These are phyloP conservation scores for Mungos mungo DNA, from an alignment of 2,113 vertebrate genomes.

Conservation along the genomic window DNA sequence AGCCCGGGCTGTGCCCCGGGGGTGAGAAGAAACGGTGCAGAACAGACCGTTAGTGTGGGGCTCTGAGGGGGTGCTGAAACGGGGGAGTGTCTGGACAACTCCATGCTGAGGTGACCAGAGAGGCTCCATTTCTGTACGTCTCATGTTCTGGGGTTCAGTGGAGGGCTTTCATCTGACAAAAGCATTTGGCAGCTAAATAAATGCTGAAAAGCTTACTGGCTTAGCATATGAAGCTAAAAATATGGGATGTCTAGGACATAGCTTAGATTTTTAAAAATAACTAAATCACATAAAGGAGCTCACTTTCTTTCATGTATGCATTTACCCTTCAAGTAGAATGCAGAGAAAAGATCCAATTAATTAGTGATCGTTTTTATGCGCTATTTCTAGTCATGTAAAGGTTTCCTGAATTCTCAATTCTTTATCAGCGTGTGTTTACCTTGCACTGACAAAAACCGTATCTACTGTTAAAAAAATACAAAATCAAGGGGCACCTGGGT, in stretches of 20 bases:
- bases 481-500: no score
- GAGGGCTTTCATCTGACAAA: neutral
- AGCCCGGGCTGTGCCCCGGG: no score
- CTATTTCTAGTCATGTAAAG: neutral
- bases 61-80: neutral
- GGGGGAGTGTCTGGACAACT: neutral
- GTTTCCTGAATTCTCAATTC: neutral
- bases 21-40: accelerated
- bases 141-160: neutral
- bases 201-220: neutral
- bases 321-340: neutral
- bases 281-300: neutral
- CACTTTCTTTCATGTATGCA: neutral
- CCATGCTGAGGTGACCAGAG: neutral
- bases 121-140: no score
- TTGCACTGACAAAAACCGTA: neutral
- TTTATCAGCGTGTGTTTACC: neutral
- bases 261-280: neutral
- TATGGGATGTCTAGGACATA: neutral
- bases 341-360: neutral
- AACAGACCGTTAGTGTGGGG: neutral
- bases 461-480: neutral
- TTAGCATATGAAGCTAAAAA: neutral
- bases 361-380: neutral
- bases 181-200: neutral